Percentiles rank a stretch among this genome's conserved stretches.
Evolutionary conservation across 2,888 invertebrate species (phyloP).

Genomic region (Odontomyia ornata): DNA sequence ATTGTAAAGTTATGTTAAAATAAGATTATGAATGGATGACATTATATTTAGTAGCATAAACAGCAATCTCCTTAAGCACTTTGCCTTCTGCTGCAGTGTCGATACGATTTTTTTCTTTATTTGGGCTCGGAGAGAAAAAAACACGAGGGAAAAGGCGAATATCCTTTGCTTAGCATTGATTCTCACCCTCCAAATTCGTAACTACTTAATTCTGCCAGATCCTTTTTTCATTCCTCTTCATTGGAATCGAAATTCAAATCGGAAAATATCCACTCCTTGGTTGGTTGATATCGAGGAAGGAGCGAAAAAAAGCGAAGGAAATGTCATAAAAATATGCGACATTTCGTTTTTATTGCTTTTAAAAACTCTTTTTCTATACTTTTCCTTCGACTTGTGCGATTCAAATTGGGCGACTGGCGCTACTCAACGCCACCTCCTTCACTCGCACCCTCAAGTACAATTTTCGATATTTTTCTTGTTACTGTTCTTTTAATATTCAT

Average conservation of each 20-base stretch:
- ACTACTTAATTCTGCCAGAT: slow-evolving; percentile 34
- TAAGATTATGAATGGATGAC: slow-evolving; percentile 41
- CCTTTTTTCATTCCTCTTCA: slow-evolving; percentile 37
- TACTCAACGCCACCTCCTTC: neutral
- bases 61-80: slow-evolving; percentile 27
- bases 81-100: neutral
- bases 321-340: slow-evolving; percentile 66
- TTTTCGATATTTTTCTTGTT: slow-evolving; percentile 3
- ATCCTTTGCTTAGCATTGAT: neutral
- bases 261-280: slow-evolving; percentile 49
- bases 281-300: neutral
- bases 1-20: slow-evolving; percentile 30
- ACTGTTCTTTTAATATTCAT: slow-evolving; percentile 23
- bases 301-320: slow-evolving; percentile 52
- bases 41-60: slow-evolving; percentile 36
- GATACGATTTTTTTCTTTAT: neutral
- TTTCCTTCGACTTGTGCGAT: slow-evolving; percentile 33
- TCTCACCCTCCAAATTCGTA: slow-evolving; percentile 26
- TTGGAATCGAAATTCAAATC: slow-evolving; percentile 52
- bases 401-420: slow-evolving; percentile 42
- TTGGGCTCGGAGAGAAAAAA: neutral
- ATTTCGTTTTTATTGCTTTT: slow-evolving; percentile 65
- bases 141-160: neutral
- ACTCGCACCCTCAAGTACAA: neutral
- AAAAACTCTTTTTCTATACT: slow-evolving; percentile 57